Conservation (phyloP, 2,888 invertebrate genomes). For the Mallateleia sp. region DNA sequence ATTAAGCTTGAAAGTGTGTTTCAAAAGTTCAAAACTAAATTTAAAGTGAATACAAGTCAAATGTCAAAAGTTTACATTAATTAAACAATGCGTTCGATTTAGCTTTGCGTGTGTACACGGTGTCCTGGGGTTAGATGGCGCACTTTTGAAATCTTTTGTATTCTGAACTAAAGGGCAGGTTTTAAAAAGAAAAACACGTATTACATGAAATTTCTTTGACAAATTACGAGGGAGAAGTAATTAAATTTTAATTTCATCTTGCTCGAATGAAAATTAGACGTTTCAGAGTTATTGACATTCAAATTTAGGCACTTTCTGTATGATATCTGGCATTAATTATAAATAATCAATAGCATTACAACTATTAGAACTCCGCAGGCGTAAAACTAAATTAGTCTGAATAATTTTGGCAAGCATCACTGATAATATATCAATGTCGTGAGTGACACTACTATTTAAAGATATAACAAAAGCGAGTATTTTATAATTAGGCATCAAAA, state of each 20-base stretch:
- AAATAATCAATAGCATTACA: conserved; percentile 33
- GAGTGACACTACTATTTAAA: conserved; percentile 13
- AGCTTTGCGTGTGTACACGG: background rate
- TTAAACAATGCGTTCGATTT: conserved; percentile 57
- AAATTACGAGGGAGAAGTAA: no score
- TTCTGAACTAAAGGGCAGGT: background rate
- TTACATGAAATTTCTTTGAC: background rate
- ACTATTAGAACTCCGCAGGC: conserved; percentile 15
- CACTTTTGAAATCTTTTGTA: background rate
- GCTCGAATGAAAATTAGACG: no score
- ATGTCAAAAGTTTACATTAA: conserved; percentile 66
- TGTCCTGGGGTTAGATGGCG: background rate
- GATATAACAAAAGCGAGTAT: background rate
- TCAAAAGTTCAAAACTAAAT: conserved; percentile 67
- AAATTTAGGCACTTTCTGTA: background rate
- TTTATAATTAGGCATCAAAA: background rate
- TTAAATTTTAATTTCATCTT: no score
- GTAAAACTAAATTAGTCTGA: conserved; percentile 22
- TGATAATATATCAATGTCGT: conserved; percentile 8
- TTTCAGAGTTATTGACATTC: no score
- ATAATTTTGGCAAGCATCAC: conserved; percentile 20
- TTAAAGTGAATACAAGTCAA: conserved; percentile 66
- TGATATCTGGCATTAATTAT: background rate
- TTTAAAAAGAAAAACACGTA: background rate
- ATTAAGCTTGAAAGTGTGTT: conserved; percentile 60